These are phyloP conservation scores for Yponomeuta plumbellus DNA, from an alignment of 2,888 invertebrate genomes.

Conservation along the genomic window DNA sequence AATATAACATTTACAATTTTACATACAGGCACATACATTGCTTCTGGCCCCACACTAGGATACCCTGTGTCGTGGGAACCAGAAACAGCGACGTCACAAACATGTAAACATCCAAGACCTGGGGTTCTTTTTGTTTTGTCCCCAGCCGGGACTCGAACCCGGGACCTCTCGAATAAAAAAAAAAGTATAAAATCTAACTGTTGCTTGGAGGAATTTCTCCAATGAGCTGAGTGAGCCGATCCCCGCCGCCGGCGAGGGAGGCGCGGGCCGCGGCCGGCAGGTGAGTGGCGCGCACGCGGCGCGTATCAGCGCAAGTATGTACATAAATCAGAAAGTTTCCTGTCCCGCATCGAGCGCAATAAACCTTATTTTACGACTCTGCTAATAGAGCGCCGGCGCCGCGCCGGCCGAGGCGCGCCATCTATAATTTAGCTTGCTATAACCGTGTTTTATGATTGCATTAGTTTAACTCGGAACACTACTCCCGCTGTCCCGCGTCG, in stretches of 20 bases:
- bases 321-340: conserved; percentile 48
- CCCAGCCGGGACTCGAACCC: too few species aligned
- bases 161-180: too few species aligned
- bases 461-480: neutral
- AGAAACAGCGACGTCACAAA: too few species aligned
- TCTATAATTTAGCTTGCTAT: conserved; percentile 12
- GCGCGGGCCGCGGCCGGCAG: neutral
- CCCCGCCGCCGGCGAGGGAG: neutral
- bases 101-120: too few species aligned
- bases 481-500: neutral
- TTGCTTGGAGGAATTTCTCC: too few species aligned
- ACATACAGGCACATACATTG: too few species aligned
- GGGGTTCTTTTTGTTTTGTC: too few species aligned
- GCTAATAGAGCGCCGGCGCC: conserved; percentile 13
- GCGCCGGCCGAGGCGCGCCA: neutral
- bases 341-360: conserved; percentile 14
- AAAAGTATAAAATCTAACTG: too few species aligned
- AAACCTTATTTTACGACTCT: conserved; percentile 15
- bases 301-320: conserved; percentile 16
- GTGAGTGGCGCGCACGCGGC: neutral
- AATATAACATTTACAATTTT: too few species aligned
- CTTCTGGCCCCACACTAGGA: too few species aligned
- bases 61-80: too few species aligned
- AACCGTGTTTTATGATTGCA: conserved; percentile 4
- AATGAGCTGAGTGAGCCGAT: too few species aligned